Evolutionary conservation across 2,113 vertebrate species (phyloP), one percentile per base, ranked within the genome.

Genomic region (Tinamus guttatus): DNA sequence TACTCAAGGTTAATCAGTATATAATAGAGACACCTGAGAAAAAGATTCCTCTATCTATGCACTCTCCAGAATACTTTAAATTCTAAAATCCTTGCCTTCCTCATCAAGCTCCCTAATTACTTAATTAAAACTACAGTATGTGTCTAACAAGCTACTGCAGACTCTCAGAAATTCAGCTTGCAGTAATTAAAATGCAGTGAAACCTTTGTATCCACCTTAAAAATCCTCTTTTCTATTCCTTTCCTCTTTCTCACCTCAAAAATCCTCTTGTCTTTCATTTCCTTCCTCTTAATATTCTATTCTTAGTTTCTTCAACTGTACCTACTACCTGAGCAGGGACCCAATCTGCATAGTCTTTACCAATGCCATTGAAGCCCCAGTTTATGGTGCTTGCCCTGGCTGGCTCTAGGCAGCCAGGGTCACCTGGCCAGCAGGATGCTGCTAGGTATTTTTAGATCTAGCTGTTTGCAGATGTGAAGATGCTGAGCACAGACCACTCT

Each of bases 61-160:
- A 17, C 25, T 64, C 34, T 95, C 43, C 36, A 69, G 38, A 95
- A 93, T 67, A 82, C 34, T 93, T 87, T 64, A 74, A 70, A 91
- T 82, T 83, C 64, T 91, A 67, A 96, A 94, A 93, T 84, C 75
- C 18, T 89, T 78, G 59, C 68, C 60, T 87, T 87, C 47, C 43
- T 87, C 78, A 81, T 94, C 92, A 91, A 92, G 86, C 12, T 93
- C 28, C 25, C 9, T 92, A 92, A 95, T 93, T 94, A 81, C 52
- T 89, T 89, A 92, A 88, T 90, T 87, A 90, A 92, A 95, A 89
- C 28, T 76, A 59, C 62, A 54, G 30, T 62, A 84, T 70, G 30
- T 63, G 12, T 41, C 38, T 88, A 76, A 88, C 16, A 88, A 88
- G 30, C 19, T 88, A 65, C 51, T 59, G 73, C 54, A 95, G 62